Percentiles rank a stretch among this genome's conserved stretches.
Conservation (phyloP, 2,797 vertebrate species). For the Typhlichthys subterraneus region DNA sequence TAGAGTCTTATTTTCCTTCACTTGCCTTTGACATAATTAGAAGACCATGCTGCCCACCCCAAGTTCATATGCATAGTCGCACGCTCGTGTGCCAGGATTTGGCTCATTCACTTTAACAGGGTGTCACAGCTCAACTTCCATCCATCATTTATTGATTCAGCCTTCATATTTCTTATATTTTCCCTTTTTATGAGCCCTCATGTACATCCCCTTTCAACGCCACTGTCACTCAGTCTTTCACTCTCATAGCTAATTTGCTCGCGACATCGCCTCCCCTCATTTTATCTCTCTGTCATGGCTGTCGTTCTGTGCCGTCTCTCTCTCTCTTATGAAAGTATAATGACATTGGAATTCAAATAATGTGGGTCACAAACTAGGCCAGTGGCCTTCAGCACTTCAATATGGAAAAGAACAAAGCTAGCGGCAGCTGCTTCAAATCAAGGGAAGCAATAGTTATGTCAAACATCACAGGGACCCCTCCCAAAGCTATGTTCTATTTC, state of each 20-base stretch:
- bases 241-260: conserved; percentile 48
- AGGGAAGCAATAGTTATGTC: conserved; percentile 49
- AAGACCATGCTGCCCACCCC: too few species aligned
- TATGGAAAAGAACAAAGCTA: conserved; percentile 75
- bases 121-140: background rate
- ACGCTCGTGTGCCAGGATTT: too few species aligned
- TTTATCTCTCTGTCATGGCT: conserved; percentile 79
- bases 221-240: conserved; percentile 60
- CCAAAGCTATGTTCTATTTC: too few species aligned
- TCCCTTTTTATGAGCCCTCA: conserved; percentile 34
- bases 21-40: too few species aligned
- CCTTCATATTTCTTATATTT: conserved; percentile 6
- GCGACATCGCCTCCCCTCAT: conserved; percentile 77
- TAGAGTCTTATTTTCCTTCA: too few species aligned
- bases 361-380: conserved; percentile 75
- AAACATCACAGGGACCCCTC: too few species aligned
- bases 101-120: too few species aligned
- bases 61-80: too few species aligned
- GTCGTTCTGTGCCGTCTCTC: conserved; percentile 66
- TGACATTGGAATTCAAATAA: conserved; percentile 69
- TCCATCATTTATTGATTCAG: background rate
- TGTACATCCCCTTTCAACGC: conserved; percentile 11
- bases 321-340: conserved; percentile 62
- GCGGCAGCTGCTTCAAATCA: conserved; percentile 80
- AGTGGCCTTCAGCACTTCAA: conserved; percentile 66